phyloP scores from a whole-genome alignment of 2,888 invertebrate genomes.

The Chaitophorus viminalis region DNA sequence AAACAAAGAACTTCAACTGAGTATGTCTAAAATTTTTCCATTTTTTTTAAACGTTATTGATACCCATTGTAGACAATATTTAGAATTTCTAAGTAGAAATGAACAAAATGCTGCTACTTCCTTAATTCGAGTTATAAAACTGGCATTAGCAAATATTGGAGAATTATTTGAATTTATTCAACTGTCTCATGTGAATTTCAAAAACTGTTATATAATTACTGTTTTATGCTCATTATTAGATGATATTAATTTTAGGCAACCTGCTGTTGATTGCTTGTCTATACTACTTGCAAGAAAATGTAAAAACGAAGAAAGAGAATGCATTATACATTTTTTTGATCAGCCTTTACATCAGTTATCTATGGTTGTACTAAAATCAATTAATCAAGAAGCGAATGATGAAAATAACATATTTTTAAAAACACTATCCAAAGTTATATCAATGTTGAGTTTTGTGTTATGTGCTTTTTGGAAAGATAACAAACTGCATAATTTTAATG shows the following conservation, averaged over 20 bases:
- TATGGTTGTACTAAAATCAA: constrained; percentile 44
- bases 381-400: constrained; percentile 50
- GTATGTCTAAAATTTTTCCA: constrained; percentile 88
- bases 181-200: constrained; percentile 50
- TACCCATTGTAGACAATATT: constrained; percentile 72
- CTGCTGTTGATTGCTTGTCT: constrained; percentile 46
- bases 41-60: constrained; percentile 85
- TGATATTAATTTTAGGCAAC: constrained; percentile 54
- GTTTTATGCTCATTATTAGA: constrained; percentile 53
- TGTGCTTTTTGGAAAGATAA: constrained; percentile 57
- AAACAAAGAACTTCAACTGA: constrained; percentile 85
- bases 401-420: constrained; percentile 59
- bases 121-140: constrained; percentile 32
- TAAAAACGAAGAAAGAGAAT: constrained; percentile 58
- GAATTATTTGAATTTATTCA: constrained; percentile 57
- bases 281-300: constrained; percentile 49
- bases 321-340: constrained; percentile 45
- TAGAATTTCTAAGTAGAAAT: constrained; percentile 50
- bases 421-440: constrained; percentile 58
- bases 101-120: constrained; percentile 44
- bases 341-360: constrained; percentile 54
- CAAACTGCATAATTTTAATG: constrained; percentile 39
- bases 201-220: constrained; percentile 56
- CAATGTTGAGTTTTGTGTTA: constrained; percentile 51
- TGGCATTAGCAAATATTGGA: constrained; percentile 50